A percentile compares a stretch with the other conserved stretches of the same genome.
phyloP scores from a whole-genome alignment of 2,113 vertebrate species.

The Hemibagrus wyckioides region DNA sequence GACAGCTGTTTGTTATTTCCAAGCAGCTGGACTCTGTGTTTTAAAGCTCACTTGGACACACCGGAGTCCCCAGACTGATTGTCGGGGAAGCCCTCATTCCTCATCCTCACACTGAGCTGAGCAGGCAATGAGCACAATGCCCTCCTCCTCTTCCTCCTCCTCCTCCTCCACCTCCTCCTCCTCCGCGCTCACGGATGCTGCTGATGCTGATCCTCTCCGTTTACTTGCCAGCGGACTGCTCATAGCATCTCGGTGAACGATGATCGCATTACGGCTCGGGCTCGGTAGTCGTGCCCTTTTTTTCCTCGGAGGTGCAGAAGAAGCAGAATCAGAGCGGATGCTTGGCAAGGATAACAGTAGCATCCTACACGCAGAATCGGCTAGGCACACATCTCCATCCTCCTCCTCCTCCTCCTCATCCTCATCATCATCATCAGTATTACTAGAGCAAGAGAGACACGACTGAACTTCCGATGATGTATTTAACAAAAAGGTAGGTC shows the following conservation, averaged over 20 bases:
- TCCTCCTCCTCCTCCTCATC: conserved; percentile 4
- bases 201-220: conserved; percentile 44
- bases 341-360: conserved; percentile 64
- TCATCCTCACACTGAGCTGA: conserved; percentile 44
- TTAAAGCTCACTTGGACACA: conserved; percentile 67
- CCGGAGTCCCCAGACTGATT: conserved; percentile 69
- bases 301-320: conserved; percentile 61
- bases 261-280: conserved; percentile 64
- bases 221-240: conserved; percentile 55
- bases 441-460: conserved; percentile 73
- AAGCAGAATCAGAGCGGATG: conserved; percentile 66
- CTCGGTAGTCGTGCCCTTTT: conserved; percentile 65
- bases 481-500: conserved; percentile 72
- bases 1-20: conserved; percentile 42
- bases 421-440: conserved; percentile 58
- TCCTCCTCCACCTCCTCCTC: conserved; percentile 51
- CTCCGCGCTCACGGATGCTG: conserved; percentile 57
- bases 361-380: conserved; percentile 69
- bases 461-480: conserved; percentile 71
- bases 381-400: conserved; percentile 67
- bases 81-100: conserved; percentile 64
- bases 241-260: conserved; percentile 65
- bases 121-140: conserved; percentile 55
- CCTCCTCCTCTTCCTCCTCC: not conserved
- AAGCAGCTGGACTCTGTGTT: conserved; percentile 68